Evolutionary conservation across 2,797 vertebrate genomes (phyloP).

Genomic region (Epinephelus awoara): DNA sequence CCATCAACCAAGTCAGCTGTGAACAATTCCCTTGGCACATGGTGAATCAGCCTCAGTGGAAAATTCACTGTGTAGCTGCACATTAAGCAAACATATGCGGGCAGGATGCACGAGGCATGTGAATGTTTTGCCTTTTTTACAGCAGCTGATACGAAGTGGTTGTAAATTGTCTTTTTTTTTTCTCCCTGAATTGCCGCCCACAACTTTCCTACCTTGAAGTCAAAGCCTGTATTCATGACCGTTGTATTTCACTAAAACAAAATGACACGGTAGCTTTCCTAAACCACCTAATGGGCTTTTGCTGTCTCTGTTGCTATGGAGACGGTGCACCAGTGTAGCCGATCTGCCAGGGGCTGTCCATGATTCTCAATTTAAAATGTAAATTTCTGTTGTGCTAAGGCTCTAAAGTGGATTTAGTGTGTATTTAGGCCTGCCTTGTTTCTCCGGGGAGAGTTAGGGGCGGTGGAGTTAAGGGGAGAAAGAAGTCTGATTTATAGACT

Average conservation of each 20-base stretch:
- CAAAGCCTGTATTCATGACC: slow-evolving; percentile 78
- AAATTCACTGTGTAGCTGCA: slow-evolving; percentile 81
- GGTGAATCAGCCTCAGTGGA: slow-evolving; percentile 60
- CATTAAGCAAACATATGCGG: slow-evolving; percentile 93
- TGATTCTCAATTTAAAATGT: slow-evolving; percentile 87
- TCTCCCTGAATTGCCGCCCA: slow-evolving; percentile 51
- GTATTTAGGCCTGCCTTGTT: slow-evolving; percentile 79
- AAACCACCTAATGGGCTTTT: slow-evolving; percentile 86
- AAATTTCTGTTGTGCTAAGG: slow-evolving; percentile 85
- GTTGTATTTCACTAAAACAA: slow-evolving; percentile 87
- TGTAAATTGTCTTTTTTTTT: slow-evolving; percentile 35
- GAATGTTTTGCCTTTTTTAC: slow-evolving; percentile 70
- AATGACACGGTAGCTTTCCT: slow-evolving; percentile 82
- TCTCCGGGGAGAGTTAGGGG: slow-evolving; percentile 76
- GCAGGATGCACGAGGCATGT: slow-evolving; percentile 84
- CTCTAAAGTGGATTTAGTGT: slow-evolving; percentile 87
- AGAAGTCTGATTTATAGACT: slow-evolving; percentile 85
- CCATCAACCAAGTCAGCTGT: slow-evolving; percentile 88
- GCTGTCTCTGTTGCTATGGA: slow-evolving; percentile 92
- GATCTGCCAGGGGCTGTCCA: slow-evolving; percentile 82
- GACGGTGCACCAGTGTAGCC: slow-evolving; percentile 85
- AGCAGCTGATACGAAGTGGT: slow-evolving; percentile 84
- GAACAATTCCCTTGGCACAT: slow-evolving; percentile 86
- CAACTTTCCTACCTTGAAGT: slow-evolving; percentile 87
- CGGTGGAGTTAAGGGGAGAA: slow-evolving; percentile 64